A percentile compares a stretch with the other conserved stretches of the same genome.
Conservation (phyloP, 2,797 vertebrate species). For the Enteromius unitaeniatus region DNA sequence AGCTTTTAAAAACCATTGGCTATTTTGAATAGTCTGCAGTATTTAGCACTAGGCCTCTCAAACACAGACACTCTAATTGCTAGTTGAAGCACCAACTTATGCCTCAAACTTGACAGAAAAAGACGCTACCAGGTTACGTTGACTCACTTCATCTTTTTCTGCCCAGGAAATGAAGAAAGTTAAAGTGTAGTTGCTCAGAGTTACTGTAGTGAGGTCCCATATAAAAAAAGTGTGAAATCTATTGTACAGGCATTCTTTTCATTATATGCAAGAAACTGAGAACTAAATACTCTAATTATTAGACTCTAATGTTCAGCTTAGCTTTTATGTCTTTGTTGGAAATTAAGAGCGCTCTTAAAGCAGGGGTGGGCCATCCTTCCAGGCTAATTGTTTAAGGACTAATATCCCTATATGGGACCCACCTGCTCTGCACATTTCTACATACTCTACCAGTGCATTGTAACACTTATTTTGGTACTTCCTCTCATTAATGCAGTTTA, state of each 20-base stretch:
- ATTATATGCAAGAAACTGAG: slow-evolving; percentile 3
- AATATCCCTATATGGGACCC: slow-evolving; percentile 15
- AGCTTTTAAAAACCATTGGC: not conserved
- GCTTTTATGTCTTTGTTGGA: slow-evolving; percentile 48
- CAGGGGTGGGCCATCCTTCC: slow-evolving; percentile 40
- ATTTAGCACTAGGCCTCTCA: not conserved
- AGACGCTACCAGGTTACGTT: not conserved
- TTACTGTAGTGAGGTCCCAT: not conserved
- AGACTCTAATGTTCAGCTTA: slow-evolving; percentile 30
- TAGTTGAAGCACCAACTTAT: not conserved
- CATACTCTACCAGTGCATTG: not conserved
- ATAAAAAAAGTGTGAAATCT: not conserved
- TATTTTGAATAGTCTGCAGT: not conserved
- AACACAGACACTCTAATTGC: slow-evolving; percentile 11
- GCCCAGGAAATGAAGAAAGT: not conserved
- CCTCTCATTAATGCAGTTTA: slow-evolving; percentile 17
- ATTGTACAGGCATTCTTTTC: slow-evolving; percentile 8
- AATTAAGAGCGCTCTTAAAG: slow-evolving; percentile 50
- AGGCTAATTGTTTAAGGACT: slow-evolving; percentile 39
- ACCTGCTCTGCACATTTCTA: slow-evolving; percentile 50
- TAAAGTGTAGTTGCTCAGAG: not conserved
- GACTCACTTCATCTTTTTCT: not conserved
- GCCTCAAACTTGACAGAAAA: not conserved
- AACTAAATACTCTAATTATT: slow-evolving; percentile 41
- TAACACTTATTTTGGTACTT: slow-evolving; percentile 11